A percentile compares a stretch with the other conserved stretches of the same genome.
Conservation (phyloP, 2,888 invertebrate genomes). For the Barypeithes pellucidus region DNA sequence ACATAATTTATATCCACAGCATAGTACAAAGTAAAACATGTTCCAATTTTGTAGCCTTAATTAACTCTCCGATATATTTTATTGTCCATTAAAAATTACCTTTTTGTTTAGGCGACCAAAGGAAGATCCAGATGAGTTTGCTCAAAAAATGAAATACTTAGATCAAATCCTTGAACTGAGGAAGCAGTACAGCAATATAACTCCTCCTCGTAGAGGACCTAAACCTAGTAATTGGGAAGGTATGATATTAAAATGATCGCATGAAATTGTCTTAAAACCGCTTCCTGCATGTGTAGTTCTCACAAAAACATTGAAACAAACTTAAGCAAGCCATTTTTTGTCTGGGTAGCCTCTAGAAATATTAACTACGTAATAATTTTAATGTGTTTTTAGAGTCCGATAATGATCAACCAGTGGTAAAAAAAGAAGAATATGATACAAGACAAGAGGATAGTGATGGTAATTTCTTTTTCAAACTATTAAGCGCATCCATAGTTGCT, state of each 20-base stretch:
- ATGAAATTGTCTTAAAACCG: no score
- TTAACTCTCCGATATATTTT: no score
- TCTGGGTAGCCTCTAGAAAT: no score
- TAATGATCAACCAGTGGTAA: constrained; percentile 1
- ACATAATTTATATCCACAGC: no score
- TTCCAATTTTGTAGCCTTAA: no score
- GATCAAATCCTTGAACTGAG: constrained; percentile 43
- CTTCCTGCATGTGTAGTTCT: no score
- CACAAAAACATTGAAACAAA: no score
- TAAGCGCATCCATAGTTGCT: no score
- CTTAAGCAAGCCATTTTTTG: no score
- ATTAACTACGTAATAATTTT: no score
- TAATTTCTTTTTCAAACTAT: constrained; percentile 12
- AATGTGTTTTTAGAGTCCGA: constrained; percentile 13
- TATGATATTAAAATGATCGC: not conserved
- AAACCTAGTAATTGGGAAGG: constrained; percentile 28
- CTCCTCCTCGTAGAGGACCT: constrained; percentile 13
- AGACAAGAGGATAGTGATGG: constrained; percentile 44
- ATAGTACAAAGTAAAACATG: no score
- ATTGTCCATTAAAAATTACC: not conserved
- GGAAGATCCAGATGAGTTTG: constrained; percentile 42
- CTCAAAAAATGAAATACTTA: constrained; percentile 36
- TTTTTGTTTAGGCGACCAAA: constrained; percentile 42
- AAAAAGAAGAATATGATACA: constrained; percentile 23
- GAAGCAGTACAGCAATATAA: constrained; percentile 20